These are phyloP conservation scores for Plagodis dolabraria DNA, from an alignment of 2,888 invertebrate species.

Conservation along the genomic window DNA sequence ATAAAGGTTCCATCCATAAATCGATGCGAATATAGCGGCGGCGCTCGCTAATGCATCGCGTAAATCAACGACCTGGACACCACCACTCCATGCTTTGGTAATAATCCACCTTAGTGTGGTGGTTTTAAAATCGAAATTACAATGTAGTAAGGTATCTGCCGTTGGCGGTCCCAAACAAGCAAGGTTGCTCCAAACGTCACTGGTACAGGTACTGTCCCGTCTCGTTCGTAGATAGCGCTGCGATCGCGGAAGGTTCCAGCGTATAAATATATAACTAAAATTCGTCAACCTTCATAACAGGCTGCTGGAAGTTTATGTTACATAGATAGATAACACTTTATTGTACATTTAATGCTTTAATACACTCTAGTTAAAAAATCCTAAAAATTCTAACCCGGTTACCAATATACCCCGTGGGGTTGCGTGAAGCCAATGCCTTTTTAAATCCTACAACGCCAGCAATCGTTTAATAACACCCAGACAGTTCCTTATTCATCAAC, in stretches of 20 bases:
- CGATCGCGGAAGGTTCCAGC: conserved; percentile 17
- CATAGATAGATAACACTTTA: too few relatives aligned
- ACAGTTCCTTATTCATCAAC: too few relatives aligned
- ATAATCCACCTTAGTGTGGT: not conserved
- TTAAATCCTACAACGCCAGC: too few relatives aligned
- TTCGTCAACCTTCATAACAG: too few relatives aligned
- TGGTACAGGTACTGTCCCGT: conserved; percentile 25
- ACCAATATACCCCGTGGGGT: too few relatives aligned
- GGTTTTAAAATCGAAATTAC: conserved; percentile 3
- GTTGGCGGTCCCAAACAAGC: conserved; percentile 6
- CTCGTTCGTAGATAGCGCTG: conserved; percentile 22
- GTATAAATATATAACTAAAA: too few relatives aligned
- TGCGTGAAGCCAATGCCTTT: too few relatives aligned
- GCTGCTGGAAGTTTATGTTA: too few relatives aligned
- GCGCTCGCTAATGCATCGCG: conserved; percentile 65
- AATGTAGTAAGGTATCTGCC: not conserved
- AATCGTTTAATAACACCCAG: too few relatives aligned
- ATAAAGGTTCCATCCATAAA: conserved; percentile 59
- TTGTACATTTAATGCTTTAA: too few relatives aligned
- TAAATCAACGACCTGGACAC: conserved; percentile 55
- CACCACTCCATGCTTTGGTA: not conserved
- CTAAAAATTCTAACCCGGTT: too few relatives aligned
- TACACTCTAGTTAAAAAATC: too few relatives aligned
- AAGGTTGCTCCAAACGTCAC: conserved; percentile 19
- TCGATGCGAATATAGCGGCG: conserved; percentile 47